Base-by-base conservation (phyloP, 1,140 invertebrate genomes). In the Acyrthosiphon pisum region DNA sequence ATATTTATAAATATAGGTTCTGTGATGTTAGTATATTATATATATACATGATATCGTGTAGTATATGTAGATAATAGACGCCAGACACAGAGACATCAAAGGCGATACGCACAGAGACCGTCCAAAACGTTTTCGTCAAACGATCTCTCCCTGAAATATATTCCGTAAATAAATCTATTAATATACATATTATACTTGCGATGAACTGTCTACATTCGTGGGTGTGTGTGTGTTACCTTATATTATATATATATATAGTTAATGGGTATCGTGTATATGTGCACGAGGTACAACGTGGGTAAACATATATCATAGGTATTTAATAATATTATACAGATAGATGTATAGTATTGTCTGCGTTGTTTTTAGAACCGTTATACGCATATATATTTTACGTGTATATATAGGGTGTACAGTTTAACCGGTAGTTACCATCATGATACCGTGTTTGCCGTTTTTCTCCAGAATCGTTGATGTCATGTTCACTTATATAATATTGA, bases 51-150 rank as follows among this genome's bases (percentile, higher is more conserved):
- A 60, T 60, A 60, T 22, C 26, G 2, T 14, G 56, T 60, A 81
- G 22, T 81, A 37, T 81, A 81, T 81, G 76, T 81, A 37, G 35
- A 81, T 81, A 81, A 81, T 81, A 81, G 76, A 81, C 76, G 18
- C 35, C 76, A 37, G 76, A 48, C 48, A 37, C 76, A 81, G 35
- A 81, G 76, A 81, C 76, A 81, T 81, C 76, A 37, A 81, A 81
- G n/a, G 76, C 35, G 11, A 68, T 30, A 26, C 26, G 26, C 8
- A 30, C 26, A 14, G 35, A 35, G 35, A 81, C n/a, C 18, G 35
- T 81, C 76, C 76, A 81, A 81, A 81, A 81, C n/a, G 35, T 81
- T 81, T 81, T 37, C 76, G n/a, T 81, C 76, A 81, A 81, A 37
- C n/a, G 35, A 81, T 22, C 76, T 22, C 35, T 20, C 11, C 6